Conservation (phyloP, 37 sponge, comb jelly and placozoan species). For the Amphimedon queenslandica region DNA sequence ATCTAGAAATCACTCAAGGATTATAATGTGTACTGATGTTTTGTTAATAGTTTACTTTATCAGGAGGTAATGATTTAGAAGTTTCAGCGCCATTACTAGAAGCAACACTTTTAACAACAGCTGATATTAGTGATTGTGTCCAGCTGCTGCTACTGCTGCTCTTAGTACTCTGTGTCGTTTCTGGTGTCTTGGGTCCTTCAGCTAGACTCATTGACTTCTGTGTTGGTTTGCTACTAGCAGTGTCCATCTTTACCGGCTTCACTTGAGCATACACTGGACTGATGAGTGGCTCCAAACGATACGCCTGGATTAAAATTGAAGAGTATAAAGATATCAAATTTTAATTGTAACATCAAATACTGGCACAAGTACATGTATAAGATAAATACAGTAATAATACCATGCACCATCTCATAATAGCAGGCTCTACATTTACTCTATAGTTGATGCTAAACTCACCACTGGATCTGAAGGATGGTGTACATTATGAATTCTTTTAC, state of each 20-base stretch:
- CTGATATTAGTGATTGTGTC: background rate
- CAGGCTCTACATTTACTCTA: background rate
- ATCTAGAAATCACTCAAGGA: too few species aligned
- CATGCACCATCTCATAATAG: background rate
- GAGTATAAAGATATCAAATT: background rate
- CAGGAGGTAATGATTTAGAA: conserved; percentile 6
- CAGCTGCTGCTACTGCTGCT: background rate
- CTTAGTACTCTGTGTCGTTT: background rate
- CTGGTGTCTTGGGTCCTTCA: conserved; percentile 31
- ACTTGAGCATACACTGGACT: conserved; percentile 58
- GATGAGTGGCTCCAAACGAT: conserved; percentile 84
- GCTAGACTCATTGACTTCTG: conserved; percentile 47
- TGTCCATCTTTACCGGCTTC: conserved; percentile 70
- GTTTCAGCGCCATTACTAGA: background rate
- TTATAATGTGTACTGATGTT: too few species aligned
- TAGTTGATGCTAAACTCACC: conserved; percentile 35
- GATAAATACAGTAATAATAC: background rate
- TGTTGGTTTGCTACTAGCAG: conserved; percentile 53
- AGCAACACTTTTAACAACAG: background rate
- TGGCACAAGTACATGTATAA: background rate
- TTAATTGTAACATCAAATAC: too few species aligned
- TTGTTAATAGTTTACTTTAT: conserved; percentile 13
- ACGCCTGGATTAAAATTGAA: conserved; percentile 51
- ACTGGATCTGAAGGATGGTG: conserved; percentile 90
- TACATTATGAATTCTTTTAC: conserved; percentile 81